Evolutionary conservation across 2,797 vertebrate genomes (phyloP).

Genomic region (Acanthurus tractus): DNA sequence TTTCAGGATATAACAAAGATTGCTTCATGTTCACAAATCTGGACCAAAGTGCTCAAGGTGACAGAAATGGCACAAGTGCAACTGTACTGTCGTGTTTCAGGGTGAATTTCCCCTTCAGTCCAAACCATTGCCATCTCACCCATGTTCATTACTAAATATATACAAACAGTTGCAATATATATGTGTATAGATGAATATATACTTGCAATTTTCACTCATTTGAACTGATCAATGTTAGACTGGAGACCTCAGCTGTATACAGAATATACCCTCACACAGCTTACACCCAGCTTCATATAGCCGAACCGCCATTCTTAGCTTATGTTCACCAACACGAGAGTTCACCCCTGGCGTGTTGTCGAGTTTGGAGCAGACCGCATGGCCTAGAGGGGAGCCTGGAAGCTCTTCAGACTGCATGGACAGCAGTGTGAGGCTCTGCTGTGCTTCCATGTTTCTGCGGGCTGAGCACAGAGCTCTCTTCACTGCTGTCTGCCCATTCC

Average conservation of each 20-base stretch:
- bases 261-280: slow-evolving; percentile 59
- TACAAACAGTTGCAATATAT: slow-evolving; percentile 70
- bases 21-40: slow-evolving; percentile 49
- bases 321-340: slow-evolving; percentile 59
- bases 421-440: slow-evolving; percentile 69
- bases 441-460: slow-evolving; percentile 70
- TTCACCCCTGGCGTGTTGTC: slow-evolving; percentile 66
- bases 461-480: slow-evolving; percentile 65
- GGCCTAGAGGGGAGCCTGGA: slow-evolving; percentile 68
- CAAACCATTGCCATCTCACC: slow-evolving; percentile 70
- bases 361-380: slow-evolving; percentile 65
- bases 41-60: slow-evolving; percentile 44
- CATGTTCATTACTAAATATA: slow-evolving; percentile 57
- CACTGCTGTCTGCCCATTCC: slow-evolving; percentile 80
- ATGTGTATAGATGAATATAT: slow-evolving; percentile 70
- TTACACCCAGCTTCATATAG: slow-evolving; percentile 55
- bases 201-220: slow-evolving; percentile 68
- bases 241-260: slow-evolving; percentile 81
- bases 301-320: slow-evolving; percentile 55
- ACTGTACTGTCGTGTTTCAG: slow-evolving; percentile 46
- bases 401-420: slow-evolving; percentile 70
- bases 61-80: slow-evolving; percentile 65
- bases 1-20: slow-evolving; percentile 24
- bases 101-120: slow-evolving; percentile 60
- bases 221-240: slow-evolving; percentile 69